Base-by-base conservation (phyloP, 2,888 invertebrate species). In the Ephialtes manifestator region DNA sequence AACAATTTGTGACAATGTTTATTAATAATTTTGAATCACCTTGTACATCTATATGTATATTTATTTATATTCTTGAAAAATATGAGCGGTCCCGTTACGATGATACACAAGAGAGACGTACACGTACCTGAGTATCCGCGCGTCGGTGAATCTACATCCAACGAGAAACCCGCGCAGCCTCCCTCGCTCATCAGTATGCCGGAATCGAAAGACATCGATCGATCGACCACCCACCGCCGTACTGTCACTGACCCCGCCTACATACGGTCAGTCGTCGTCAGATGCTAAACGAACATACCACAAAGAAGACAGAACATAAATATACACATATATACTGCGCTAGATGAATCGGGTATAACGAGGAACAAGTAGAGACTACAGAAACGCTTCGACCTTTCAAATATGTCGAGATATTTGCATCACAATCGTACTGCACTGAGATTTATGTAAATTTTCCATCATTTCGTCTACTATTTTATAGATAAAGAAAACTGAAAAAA, bases 201-300 rank as follows among this genome's bases (percentile, higher is more conserved):
- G 72, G 88, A 88, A 88, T 88, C 88, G 85, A 88, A 87, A 81
- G 88, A 88, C 88, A 88, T 88, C 83, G 87, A 88, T 87, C 79
- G 83, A 77, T 78, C 76, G 85, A 84, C 78, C 60, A 75, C 63
- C 48, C 67, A 63, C 78, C 78, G 35, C 74, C 55, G 75, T 39
- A 77, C 76, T 68, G 75, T 68, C 63, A 70, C 76, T 85, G 60
- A 81, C 70, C 81, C 77, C 83, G 63, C 75, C 75, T 85, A 84
- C 85, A 83, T 87, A 74, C 67, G 81, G 85, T 80, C 81, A 85
- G 78, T 76, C 81, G 46, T 76, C 82, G 75, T 75, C 79, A 31
- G 78, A 46, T 79, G 35, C 79, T 76, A 72, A 76, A 83, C 20
- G 51, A 60, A 76, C 77, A 55, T 28, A 74, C 11, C 55, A 74